Evolutionary conservation across 2,797 vertebrate genomes (phyloP).

Genomic region (Poecilia velifera): DNA sequence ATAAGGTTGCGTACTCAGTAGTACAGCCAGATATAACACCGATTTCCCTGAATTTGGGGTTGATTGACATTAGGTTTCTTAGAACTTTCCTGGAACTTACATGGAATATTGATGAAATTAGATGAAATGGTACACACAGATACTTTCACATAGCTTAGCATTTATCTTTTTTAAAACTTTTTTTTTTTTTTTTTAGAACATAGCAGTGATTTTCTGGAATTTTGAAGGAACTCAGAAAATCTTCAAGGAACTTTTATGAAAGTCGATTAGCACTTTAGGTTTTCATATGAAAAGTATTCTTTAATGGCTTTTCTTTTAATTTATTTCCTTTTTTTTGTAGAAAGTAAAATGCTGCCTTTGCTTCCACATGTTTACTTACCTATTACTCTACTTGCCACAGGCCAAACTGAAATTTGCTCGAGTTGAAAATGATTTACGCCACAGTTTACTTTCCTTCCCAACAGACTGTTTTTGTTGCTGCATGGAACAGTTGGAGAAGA

Average conservation of each 20-base stretch:
- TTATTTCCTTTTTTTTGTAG: background rate
- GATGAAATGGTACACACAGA: background rate
- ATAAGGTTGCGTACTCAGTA: background rate
- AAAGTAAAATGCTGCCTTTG: background rate
- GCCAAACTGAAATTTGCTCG: conserved; percentile 7
- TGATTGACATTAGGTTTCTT: background rate
- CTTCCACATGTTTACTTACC: background rate
- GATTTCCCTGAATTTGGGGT: background rate
- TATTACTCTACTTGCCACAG: conserved; percentile 8
- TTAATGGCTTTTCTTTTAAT: background rate
- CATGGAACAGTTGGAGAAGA: background rate
- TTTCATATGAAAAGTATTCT: background rate
- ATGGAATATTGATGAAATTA: background rate
- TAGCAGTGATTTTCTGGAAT: background rate
- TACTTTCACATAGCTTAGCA: background rate
- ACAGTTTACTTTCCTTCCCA: conserved; percentile 10
- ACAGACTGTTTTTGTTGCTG: conserved; percentile 39
- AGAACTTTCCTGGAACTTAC: background rate
- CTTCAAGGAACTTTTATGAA: background rate
- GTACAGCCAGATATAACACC: background rate
- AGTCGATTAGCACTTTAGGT: background rate
- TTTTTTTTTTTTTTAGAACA: background rate
- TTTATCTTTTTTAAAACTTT: background rate
- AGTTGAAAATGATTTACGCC: conserved; percentile 37
- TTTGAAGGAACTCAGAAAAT: background rate